Evolutionary conservation across 1,140 invertebrate species (phyloP), one percentile per base, ranked within the genome.

Genomic region (Heliconius melpomene): DNA sequence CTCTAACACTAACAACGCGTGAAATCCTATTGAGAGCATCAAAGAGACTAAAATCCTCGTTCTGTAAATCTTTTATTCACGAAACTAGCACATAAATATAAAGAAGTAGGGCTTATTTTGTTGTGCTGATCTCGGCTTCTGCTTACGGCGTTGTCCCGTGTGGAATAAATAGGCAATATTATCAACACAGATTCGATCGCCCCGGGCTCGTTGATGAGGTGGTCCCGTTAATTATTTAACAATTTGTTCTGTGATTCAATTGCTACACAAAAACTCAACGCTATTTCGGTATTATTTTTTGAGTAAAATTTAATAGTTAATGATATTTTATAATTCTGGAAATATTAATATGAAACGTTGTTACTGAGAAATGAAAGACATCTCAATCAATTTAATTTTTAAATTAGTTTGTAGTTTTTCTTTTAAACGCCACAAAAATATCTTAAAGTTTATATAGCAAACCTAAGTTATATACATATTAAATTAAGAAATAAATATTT

Each of bases 21-120:
- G 88, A 93, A 93, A 93, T 93, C 90, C 85, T 88, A 90, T 93
- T 93, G 89, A 84, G 85, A 91, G 85, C 87, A 84, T 93, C 91
- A 93, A 93, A 93, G 91, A 90, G 85, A 88, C 72, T 85, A 82
- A 87, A 89, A 89, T 91, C 85, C 86, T 86, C 82, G 81, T 84
- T 81, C 72, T 85, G 16, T 40, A 26, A 66, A 29, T 66, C 60
- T 26, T 26, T 29, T 29, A 66, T 11, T 38, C 23, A 72, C 66
- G 29, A 84, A 87, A 86, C 77, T 82, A 50, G 72, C 74, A 81
- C 74, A n/a, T 85, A 81, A 72, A 1, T 36, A 9, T 40, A 32
- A 75, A 84, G 18, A 9, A 85, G 32, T 66, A 83, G 79, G 7
- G 36, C 87, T 60, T 50, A 82, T 77, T 79, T 83, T 87, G 23